phyloP scores from a whole-genome alignment of 1,140 invertebrate species.

The Nymphalis io region DNA sequence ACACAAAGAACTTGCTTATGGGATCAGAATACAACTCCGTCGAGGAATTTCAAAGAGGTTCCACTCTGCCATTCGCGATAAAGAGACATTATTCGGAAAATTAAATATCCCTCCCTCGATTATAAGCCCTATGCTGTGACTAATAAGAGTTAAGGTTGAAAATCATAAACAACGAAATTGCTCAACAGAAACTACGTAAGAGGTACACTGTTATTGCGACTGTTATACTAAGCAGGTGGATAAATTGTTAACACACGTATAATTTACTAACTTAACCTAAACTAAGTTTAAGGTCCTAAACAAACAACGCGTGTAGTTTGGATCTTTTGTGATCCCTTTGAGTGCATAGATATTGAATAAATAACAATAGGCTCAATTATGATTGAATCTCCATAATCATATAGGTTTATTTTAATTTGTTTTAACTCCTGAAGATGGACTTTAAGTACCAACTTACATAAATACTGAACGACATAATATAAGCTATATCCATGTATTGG shows the following conservation, averaged over 20 bases:
- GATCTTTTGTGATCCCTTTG: conserved; percentile 24
- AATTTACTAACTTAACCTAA: conserved; percentile 21
- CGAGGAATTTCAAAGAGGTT: conserved; percentile 47
- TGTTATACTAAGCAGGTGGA: conserved; percentile 48
- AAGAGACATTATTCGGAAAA: conserved; percentile 51
- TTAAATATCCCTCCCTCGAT: conserved; percentile 27
- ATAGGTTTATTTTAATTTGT: neutral
- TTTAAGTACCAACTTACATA: neutral
- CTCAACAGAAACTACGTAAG: conserved; percentile 47
- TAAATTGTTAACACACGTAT: conserved; percentile 40
- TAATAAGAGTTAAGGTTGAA: conserved; percentile 31
- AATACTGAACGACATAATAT: too few relatives aligned
- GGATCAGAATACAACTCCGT: conserved; percentile 39
- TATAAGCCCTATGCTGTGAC: conserved; percentile 29
- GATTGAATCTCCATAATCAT: conserved; percentile 2
- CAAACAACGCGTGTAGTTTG: conserved; percentile 15
- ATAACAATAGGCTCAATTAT: conserved; percentile 26
- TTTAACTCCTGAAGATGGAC: neutral
- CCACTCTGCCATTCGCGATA: conserved; percentile 54
- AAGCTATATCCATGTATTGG: too few relatives aligned
- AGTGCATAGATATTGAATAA: neutral
- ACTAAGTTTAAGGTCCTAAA: conserved; percentile 26
- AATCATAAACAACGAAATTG: conserved; percentile 44
- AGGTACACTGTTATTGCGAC: conserved; percentile 49
- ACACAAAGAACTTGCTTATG: conserved; percentile 38